These are phyloP conservation scores for Bergia puertoricense DNA, from an alignment of 92 coral and sea anemone species.

Conservation along the genomic window DNA sequence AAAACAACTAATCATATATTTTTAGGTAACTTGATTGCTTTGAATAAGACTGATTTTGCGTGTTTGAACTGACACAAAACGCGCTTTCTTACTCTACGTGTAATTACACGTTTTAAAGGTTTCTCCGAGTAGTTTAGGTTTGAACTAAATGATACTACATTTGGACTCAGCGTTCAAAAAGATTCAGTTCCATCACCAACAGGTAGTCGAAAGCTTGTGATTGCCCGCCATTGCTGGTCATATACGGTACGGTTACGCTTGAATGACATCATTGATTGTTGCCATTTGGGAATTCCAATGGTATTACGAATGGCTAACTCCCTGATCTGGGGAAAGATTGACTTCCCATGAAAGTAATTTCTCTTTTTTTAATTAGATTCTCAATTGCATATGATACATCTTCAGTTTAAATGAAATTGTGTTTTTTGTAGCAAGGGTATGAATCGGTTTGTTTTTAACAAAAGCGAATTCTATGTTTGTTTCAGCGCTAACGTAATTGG, in stretches of 20 bases:
- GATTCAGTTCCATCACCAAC: not conserved
- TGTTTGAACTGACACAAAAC: too few species aligned
- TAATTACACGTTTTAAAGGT: not conserved
- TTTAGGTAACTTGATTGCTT: too few species aligned
- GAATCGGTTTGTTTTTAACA: not conserved
- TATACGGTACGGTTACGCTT: slow-evolving; percentile 61
- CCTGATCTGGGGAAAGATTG: slow-evolving; percentile 11
- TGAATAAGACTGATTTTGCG: not conserved
- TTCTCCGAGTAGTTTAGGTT: not conserved
- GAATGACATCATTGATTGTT: slow-evolving; percentile 73
- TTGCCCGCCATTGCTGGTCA: slow-evolving; percentile 7
- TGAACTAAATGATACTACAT: not conserved
- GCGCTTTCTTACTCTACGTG: too few species aligned
- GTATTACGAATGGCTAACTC: slow-evolving; percentile 50
- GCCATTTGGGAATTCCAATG: slow-evolving; percentile 53
- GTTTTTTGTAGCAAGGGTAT: not conserved
- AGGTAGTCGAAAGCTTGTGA: not conserved
- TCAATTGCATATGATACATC: not conserved
- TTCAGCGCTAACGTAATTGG: not conserved
- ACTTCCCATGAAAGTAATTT: slow-evolving; percentile 39
- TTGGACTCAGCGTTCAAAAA: not conserved
- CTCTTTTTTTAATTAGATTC: not conserved
- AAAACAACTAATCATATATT: too few species aligned
- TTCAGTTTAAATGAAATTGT: not conserved
- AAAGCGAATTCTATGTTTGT: not conserved